phyloP scores from a whole-genome alignment of 53 echinoderm and acorn worm genomes.

The Patiria pectinifera region DNA sequence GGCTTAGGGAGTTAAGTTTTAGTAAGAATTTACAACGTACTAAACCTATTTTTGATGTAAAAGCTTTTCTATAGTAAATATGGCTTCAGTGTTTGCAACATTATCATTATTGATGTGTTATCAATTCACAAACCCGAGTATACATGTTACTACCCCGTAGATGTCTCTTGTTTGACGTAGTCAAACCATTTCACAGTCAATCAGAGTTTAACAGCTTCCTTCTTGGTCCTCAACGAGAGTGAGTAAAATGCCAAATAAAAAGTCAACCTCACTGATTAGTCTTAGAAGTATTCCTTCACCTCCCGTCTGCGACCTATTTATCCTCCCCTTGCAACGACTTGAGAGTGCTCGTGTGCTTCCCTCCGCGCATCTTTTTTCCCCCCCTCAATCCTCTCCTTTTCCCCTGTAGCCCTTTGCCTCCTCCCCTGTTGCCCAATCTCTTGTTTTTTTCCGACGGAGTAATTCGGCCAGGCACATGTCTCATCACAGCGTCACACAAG shows the following conservation, averaged over 20 bases:
- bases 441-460: background rate
- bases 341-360: conserved; percentile 41
- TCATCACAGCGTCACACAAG: background rate
- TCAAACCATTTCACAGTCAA: background rate
- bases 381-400: background rate
- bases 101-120: no score
- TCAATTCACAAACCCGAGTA: no score
- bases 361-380: background rate
- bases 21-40: no score
- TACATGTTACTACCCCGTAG: background rate
- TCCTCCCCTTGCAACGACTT: conserved; percentile 8
- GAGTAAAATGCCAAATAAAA: background rate
- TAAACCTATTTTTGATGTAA: no score
- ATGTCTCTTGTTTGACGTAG: background rate
- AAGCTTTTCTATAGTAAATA: no score
- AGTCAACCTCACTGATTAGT: background rate
- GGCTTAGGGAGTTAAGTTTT: no score
- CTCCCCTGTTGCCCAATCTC: conserved; percentile 13
- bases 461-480: conserved; percentile 1
- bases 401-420: background rate
- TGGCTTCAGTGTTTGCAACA: no score
- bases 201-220: background rate
- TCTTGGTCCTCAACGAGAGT: background rate
- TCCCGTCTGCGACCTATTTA: conserved; percentile 13
- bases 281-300: conserved; percentile 21